Evolutionary conservation across 2,888 invertebrate genomes (phyloP), one percentile per base, ranked within the genome.

Genomic region (Drosophila pseudotakahashii): DNA sequence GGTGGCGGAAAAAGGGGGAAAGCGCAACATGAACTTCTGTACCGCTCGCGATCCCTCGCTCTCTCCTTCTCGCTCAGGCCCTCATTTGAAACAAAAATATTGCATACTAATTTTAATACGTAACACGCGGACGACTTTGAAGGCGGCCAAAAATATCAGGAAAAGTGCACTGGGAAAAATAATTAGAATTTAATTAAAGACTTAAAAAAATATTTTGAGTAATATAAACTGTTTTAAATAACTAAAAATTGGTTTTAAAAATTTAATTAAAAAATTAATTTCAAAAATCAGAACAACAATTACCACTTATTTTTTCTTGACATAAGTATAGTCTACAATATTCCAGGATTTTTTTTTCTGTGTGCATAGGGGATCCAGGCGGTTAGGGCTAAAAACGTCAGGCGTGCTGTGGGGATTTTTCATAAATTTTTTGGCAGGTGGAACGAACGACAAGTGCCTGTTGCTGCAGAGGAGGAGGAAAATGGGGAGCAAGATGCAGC

Each of bases 31-130:
- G 76, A 68, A 68, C 66, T 70, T 73, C 62, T 79, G 62, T 52
- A 47, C 68, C 44, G 67, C 57, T 59, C 16, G 7, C 3, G 13
- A 19, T 39, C 19, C 39, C 47, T n/a, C 32, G 13, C 47, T n/a
- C 32, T 14, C 55, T 41, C 13, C 13, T 19, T 47, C 42, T 47
- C 36, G 54, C 19, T 68, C 34, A 63, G 66, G 36, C 57, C 39
- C 60, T 70, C 54, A 39, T 70, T 73, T 74, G 58, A 76, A 74
- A 85, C 78, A 80, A 79, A 88, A 88, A 88, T 88, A 86, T 88
- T 86, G 88, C 84, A 86, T 83, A 84, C 84, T 84, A 83, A 84
- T 84, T 88, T 84, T 88, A 84, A 84, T 84, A 88, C 88, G 72
- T 86, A 86, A 88, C 82, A 80, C 79, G 79, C 87, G 79, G 83